phyloP scores from a whole-genome alignment of 2,888 invertebrate genomes.

The Melangyna quadrimaculata region DNA sequence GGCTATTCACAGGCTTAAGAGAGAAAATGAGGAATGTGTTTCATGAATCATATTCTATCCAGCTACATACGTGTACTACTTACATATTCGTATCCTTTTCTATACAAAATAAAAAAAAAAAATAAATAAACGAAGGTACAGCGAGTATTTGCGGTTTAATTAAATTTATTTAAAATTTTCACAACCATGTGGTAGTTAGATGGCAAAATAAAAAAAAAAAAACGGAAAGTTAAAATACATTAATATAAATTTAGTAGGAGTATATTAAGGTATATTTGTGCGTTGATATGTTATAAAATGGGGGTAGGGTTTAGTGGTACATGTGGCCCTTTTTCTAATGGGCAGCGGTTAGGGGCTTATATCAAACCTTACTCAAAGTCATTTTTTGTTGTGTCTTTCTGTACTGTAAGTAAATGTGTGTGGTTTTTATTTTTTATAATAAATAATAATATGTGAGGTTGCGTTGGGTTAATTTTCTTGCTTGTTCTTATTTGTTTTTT shows the following conservation, averaged over 20 bases:
- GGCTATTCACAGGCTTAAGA: not conserved
- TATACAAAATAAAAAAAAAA: not conserved
- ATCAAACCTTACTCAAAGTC: slow-evolving; percentile 29
- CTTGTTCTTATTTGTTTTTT: not conserved
- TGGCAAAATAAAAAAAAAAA: not conserved
- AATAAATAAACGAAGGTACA: not conserved
- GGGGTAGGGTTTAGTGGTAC: not conserved
- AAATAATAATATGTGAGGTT: too few relatives aligned
- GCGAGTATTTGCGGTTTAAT: slow-evolving; percentile 51
- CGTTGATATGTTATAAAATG: not conserved
- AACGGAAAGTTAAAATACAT: not conserved
- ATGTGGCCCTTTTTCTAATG: slow-evolving; percentile 21
- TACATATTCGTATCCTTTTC: not conserved
- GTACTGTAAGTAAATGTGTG: not conserved
- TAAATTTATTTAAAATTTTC: slow-evolving; percentile 37
- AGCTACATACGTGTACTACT: too few relatives aligned
- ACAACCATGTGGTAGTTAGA: slow-evolving; percentile 27
- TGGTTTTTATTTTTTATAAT: too few relatives aligned
- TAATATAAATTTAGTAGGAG: not conserved
- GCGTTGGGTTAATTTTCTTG: not conserved
- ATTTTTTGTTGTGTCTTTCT: not conserved
- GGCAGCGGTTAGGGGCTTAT: slow-evolving; percentile 19
- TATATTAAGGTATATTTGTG: not conserved
- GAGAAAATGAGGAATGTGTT: slow-evolving; percentile 27
- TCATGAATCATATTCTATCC: slow-evolving; percentile 35